Base-by-base conservation (phyloP, 2,888 invertebrate genomes). In the Hyles lineata region DNA sequence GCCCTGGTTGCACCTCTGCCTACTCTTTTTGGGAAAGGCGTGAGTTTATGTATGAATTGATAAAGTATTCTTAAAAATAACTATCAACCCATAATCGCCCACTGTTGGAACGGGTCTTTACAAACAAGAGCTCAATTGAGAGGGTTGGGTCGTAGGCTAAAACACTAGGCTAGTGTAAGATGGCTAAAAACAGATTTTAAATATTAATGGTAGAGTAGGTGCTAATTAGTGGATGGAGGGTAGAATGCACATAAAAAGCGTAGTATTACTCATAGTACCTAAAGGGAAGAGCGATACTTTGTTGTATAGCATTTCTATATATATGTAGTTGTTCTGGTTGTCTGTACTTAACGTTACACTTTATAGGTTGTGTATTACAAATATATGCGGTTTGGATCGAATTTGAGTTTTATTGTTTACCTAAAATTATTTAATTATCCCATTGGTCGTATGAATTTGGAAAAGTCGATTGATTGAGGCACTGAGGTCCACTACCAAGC, bases 311-410 rank as follows among this genome's bases (percentile, higher is more conserved):
- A 50, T 23, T 67, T 67, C 50, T 43, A 67, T 67, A 67, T 67
- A 43, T 63, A n/a, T 63, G 62, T 62, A 67, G 23, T 2, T 76
- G 73, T 79, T 76, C 76, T 77, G 74, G 75, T 82, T 78, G 77
- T 76, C 80, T 76, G 81, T 83, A 81, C 78, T 81, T 83, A 80
- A 78, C 77, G 75, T 80, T 79, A 80, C 23, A 67, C 67, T 23
- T 43, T 50, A 75, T 74, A 76, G 82, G 84, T 85, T 86, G 83
- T 84, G 83, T 86, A 78, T 72, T 77, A 74, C 79, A 80, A 82
- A 85, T 88, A 88, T 79, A 85, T 80, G 80, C 84, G 83, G 82
- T 84, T 84, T 81, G 73, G 78, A 82, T 76, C 72, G 71, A 67
- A 70, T 25, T 35, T 71, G 58, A 73, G 74, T 83, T 78, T 78